phyloP scores from a whole-genome alignment of 2,113 vertebrate genomes.

The Thermophis baileyi region DNA sequence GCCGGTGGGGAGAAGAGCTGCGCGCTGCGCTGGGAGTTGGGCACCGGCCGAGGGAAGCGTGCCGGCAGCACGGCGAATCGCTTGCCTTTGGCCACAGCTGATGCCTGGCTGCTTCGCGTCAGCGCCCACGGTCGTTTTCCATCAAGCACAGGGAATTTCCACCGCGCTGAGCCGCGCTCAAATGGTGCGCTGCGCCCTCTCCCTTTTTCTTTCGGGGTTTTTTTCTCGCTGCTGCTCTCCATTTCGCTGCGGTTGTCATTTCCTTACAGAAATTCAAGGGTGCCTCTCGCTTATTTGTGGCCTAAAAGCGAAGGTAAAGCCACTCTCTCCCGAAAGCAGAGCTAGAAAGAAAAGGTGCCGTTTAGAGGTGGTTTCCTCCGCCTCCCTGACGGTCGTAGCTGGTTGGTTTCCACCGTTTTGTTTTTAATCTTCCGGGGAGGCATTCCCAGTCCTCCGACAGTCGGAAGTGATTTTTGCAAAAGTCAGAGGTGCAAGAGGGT shows the following conservation, averaged over 20 bases:
- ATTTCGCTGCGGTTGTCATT: constrained; percentile 42
- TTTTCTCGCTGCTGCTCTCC: background rate
- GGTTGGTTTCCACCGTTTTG: background rate
- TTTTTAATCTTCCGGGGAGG: background rate
- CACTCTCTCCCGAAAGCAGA: background rate
- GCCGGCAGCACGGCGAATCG: background rate
- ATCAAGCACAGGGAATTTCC: background rate
- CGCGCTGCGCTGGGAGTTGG: constrained; percentile 41
- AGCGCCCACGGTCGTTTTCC: background rate
- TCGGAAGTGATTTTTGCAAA: background rate
- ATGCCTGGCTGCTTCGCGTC: background rate
- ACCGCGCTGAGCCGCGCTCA: constrained; percentile 3
- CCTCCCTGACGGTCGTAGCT: background rate
- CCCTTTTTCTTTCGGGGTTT: background rate
- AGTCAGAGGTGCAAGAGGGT: background rate
- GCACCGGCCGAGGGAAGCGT: background rate
- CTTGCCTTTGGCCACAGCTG: too few relatives aligned
- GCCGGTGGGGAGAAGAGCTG: background rate
- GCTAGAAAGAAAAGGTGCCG: background rate
- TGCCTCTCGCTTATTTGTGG: constrained; percentile 40
- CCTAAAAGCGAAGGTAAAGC: constrained; percentile 40
- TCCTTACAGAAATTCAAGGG: constrained; percentile 30
- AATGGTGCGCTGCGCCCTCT: background rate
- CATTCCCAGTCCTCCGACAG: background rate
- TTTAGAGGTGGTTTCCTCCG: background rate